Evolutionary conservation across 1,140 invertebrate genomes (phyloP), one percentile per base, ranked within the genome.

Genomic region (Prorops nasuta): DNA sequence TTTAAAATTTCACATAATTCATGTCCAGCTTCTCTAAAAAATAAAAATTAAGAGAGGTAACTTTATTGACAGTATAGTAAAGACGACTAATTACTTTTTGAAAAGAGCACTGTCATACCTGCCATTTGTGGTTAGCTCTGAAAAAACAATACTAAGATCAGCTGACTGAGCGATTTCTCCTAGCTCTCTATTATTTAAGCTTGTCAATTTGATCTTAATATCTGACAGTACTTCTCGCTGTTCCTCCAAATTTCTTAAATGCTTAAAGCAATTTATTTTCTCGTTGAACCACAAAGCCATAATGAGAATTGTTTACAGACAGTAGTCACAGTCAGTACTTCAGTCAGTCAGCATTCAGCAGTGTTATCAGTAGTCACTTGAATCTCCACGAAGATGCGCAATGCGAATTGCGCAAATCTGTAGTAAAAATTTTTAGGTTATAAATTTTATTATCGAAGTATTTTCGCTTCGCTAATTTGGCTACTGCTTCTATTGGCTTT

Each of bases 1-100:
- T 64, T 64, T 8, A 82, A 52, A 19, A 77, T 60, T n/a, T 79
- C 69, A 51, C 79, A 80, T 49, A 78, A 58, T 34, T 77, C 54
- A 19, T 72, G 53, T 32, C 76, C 58, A 32, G 72, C 68, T 35
- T 75, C 62, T 37, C 80, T 82, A 61, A 21, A 73, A 68, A 31
- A 49, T 39, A 61, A 49, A 3, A 41, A 34, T 42, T 18, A 15
- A 31, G 17, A 18, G 28, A 38, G 14, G 16, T 22, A 22, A 47
- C n/a, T 37, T 14, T 6, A 28, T 28, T 28, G 24, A 6, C 4
- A 10, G 10, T 28, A 1, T 37, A 14, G 14, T 34, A 46, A 19
- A 31, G 36, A 28, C 37, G 24, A 37, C 15, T 37, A 42, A 35
- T 21, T 3, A 31, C 22, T 21, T 34, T 42, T 37, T 15, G 28